Percentiles rank a stretch among this genome's conserved stretches.
These are phyloP conservation scores for Bovichtus variegatus DNA, from an alignment of 2,797 vertebrate species.

Conservation along the genomic window DNA sequence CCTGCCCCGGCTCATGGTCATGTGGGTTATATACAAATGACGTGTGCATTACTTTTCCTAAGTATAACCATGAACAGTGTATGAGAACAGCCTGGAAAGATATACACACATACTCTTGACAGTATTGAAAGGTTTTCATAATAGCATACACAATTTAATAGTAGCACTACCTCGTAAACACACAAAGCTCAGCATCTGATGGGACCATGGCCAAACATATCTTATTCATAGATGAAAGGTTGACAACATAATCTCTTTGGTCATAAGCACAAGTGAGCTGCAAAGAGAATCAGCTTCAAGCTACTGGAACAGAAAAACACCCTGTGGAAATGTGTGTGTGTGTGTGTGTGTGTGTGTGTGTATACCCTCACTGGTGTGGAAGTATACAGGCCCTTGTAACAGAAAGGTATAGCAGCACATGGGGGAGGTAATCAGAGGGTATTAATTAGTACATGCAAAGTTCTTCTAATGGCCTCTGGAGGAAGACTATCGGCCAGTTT, in stretches of 20 bases:
- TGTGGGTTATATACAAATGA: too few relatives aligned
- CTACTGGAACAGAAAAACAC: constrained; percentile 30
- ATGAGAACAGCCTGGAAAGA: too few relatives aligned
- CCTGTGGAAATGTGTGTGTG: constrained; percentile 2
- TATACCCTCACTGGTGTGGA: constrained; percentile 5
- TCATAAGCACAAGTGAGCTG: constrained; percentile 43
- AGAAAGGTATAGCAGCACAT: constrained; percentile 26
- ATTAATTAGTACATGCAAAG: constrained; percentile 60
- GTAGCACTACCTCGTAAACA: constrained; percentile 22
- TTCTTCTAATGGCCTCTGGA: constrained; percentile 50
- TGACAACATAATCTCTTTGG: constrained; percentile 79
- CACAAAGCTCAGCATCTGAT: constrained; percentile 31
- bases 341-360: background rate
- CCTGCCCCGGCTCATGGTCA: too few relatives aligned
- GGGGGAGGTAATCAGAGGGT: constrained; percentile 47
- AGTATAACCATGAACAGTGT: too few relatives aligned
- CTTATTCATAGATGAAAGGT: constrained; percentile 71
- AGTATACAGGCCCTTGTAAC: constrained; percentile 13
- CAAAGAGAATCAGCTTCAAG: constrained; percentile 56
- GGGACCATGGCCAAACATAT: constrained; percentile 40
- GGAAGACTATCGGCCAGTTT: constrained; percentile 60
- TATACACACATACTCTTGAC: background rate
- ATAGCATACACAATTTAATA: constrained; percentile 25
- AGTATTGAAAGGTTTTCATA: constrained; percentile 26
- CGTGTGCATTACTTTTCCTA: too few relatives aligned